Evolutionary conservation across 2,888 invertebrate genomes (phyloP).

Genomic region (Heliconius sara): DNA sequence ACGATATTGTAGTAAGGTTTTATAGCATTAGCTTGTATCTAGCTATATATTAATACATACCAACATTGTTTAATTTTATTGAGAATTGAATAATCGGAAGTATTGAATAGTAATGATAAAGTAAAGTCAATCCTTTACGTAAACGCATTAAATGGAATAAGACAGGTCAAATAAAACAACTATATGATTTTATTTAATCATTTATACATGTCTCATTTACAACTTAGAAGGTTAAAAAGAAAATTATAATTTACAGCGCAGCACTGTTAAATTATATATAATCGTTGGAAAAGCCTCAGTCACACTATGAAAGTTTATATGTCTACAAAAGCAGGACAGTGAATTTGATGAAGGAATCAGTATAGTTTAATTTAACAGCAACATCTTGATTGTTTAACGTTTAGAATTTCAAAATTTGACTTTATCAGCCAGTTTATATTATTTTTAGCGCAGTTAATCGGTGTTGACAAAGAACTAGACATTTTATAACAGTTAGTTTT

Average conservation of each 20-base stretch:
- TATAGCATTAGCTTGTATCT: too few species aligned
- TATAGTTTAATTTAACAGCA: background rate
- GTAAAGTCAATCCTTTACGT: background rate
- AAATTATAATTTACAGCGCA: conserved; percentile 68
- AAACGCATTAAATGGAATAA: background rate
- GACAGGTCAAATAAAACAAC: conserved; percentile 56
- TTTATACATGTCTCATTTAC: conserved; percentile 52
- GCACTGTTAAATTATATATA: conserved; percentile 72
- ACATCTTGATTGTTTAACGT: background rate
- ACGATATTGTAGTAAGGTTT: too few species aligned
- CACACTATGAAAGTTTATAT: conserved; percentile 36
- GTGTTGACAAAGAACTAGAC: background rate
- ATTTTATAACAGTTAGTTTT: background rate
- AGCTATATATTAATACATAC: background rate
- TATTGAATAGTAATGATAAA: too few species aligned
- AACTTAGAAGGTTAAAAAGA: conserved; percentile 63
- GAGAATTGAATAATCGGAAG: too few species aligned
- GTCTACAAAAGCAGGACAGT: conserved; percentile 32
- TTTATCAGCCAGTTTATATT: background rate
- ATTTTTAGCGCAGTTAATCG: background rate
- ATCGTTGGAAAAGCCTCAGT: conserved; percentile 53
- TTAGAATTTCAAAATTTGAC: background rate
- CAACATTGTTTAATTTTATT: background rate
- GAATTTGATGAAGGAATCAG: conserved; percentile 20
- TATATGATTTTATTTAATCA: conserved; percentile 74